Base-by-base conservation (phyloP, 2,797 vertebrate species). In the Gymnoscopelus braueri region DNA sequence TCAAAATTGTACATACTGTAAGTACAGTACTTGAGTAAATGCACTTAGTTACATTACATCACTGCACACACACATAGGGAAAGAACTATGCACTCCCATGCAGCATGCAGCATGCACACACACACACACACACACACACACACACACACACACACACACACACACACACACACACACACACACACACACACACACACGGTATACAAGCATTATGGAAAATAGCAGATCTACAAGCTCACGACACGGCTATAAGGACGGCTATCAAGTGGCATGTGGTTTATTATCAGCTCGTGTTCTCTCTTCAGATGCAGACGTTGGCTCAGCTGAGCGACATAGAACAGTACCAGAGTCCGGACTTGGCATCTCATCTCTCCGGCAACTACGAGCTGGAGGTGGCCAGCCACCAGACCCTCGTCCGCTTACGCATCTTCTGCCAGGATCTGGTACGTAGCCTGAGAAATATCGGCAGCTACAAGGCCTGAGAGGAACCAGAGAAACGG, bases 371-470 rank as follows among this genome's bases (percentile, higher is more conserved):
- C 63, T 63, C 61, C 0, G 73, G 78, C 0, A 54, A 80, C 59
- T 93, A 85, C 12, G 67, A 78, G 1, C 63, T 80, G 1, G 85
- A 90, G 66, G 72, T 90, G 53, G 89, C 87, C 0, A 26, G 52
- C 0, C 89, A 92, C 66, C 51, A 90, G 32, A 75, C 82, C 2
- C 86, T 93, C 44, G 55, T 15, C 9, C 88, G 87, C 77, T 88
- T 94, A 1, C 85, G 78, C 5, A 81, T 74, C 32, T 93, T 93
- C 69, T 82, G 84, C 0, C 86, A 89, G 1, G 89, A 92, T 63
- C 47, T 90, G 9, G 78, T 71, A 47, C 91, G 92, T 62, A 85
- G 82, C 70, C 82, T 94, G 35, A 89, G 87, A 8, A 68, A 77
- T 5, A 39, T 88, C 29, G 2, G 48, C 61, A 3, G 52, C 66